Percentiles rank a stretch among this genome's conserved stretches.
phyloP scores from a whole-genome alignment of 2,113 vertebrate genomes.

The Limnothrissa miodon region DNA sequence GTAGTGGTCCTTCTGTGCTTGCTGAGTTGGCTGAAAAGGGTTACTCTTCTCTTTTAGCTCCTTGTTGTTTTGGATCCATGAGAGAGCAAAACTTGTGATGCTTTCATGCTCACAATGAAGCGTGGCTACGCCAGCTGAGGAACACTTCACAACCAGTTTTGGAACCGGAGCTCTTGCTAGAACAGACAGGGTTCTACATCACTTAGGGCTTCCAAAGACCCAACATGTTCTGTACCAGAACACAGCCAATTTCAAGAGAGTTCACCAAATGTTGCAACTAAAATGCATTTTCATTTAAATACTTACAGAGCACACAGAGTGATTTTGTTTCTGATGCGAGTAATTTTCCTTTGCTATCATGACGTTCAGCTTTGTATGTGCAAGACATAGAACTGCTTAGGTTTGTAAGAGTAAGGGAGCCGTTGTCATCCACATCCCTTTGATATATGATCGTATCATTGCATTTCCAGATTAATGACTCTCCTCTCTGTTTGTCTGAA shows the following conservation, averaged over 20 bases:
- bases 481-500: neutral
- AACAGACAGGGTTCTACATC: neutral
- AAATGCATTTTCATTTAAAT: neutral
- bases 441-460: neutral
- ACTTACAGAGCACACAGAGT: conserved; percentile 8
- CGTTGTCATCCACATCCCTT: neutral
- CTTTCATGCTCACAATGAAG: neutral
- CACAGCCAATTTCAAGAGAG: no score
- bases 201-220: neutral
- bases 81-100: neutral
- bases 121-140: neutral
- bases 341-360: neutral
- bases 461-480: neutral
- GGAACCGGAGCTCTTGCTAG: neutral
- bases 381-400: neutral
- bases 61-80: neutral
- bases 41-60: neutral
- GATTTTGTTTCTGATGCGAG: neutral
- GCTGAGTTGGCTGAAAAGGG: neutral
- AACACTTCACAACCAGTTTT: neutral
- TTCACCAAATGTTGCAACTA: no score
- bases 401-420: neutral
- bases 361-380: conserved; percentile 7
- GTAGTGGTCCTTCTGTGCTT: neutral
- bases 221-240: neutral